Evolutionary conservation across 2,888 invertebrate genomes (phyloP).

Genomic region (Conchocele bisecta): DNA sequence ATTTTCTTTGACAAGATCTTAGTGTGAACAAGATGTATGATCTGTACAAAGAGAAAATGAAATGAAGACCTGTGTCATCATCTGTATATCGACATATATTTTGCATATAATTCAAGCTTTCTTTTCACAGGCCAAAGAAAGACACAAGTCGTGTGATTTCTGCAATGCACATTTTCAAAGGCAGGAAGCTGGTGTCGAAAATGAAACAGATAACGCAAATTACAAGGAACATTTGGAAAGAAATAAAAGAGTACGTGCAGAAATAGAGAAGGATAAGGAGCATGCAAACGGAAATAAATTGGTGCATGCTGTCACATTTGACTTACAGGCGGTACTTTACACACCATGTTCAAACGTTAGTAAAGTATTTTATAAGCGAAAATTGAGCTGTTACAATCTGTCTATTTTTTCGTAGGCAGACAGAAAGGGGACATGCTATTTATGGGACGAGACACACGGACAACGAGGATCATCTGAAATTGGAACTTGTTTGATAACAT

Average conservation of each 20-base stretch:
- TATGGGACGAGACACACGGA: constrained; percentile 37
- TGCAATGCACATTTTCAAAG: constrained; percentile 35
- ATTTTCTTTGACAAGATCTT: constrained; percentile 21
- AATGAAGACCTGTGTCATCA: constrained; percentile 20
- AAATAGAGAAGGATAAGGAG: constrained; percentile 38
- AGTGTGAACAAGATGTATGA: constrained; percentile 27
- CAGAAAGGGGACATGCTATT: constrained; percentile 14
- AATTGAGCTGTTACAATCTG: constrained; percentile 39
- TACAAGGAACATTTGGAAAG: constrained; percentile 17
- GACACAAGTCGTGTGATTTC: constrained; percentile 38
- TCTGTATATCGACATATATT: constrained; percentile 46
- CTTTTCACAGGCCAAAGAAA: constrained; percentile 53
- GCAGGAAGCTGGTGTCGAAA: constrained; percentile 6
- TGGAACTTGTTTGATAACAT: constrained; percentile 24
- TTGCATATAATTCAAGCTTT: constrained; percentile 46
- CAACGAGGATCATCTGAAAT: constrained; percentile 40
- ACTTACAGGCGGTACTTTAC: constrained; percentile 37
- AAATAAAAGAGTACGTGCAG: constrained; percentile 26
- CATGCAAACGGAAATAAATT: constrained; percentile 2
- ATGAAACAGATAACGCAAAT: background rate
- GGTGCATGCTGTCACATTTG: constrained; percentile 23
- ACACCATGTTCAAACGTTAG: constrained; percentile 41
- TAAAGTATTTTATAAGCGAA: constrained; percentile 41
- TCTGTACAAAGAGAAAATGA: constrained; percentile 16
- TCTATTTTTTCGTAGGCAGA: constrained; percentile 35